These are phyloP conservation scores for Chamaea fasciata DNA, from an alignment of 2,113 vertebrate genomes.

Conservation along the genomic window DNA sequence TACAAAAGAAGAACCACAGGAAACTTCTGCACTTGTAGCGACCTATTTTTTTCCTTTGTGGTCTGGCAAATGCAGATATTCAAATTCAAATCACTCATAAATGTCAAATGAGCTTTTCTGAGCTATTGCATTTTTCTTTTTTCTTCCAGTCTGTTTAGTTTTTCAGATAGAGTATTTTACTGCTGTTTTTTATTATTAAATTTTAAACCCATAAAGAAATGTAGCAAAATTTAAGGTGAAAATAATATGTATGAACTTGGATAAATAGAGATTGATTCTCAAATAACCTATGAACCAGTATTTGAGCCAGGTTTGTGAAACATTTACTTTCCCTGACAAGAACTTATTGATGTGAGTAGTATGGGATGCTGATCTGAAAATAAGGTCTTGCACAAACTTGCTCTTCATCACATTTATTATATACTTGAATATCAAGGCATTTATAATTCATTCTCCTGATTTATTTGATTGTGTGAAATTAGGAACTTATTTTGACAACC, in stretches of 20 bases:
- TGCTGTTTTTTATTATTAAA: not conserved
- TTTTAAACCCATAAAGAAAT: not conserved
- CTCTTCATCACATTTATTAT: not conserved
- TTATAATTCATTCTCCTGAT: not conserved
- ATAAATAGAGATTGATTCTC: not conserved
- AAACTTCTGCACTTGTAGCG: not conserved
- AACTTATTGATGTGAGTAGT: not conserved
- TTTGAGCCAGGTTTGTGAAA: not conserved
- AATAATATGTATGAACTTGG: not conserved
- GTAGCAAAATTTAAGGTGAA: not conserved
- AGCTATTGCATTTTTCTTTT: not conserved
- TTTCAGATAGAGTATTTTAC: not conserved
- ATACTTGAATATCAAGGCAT: not conserved
- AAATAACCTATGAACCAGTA: not conserved
- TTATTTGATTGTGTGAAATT: not conserved
- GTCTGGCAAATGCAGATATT: not conserved
- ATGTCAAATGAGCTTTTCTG: not conserved
- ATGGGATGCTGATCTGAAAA: not conserved
- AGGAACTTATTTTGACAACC: not conserved
- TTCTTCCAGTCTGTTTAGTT: not conserved
- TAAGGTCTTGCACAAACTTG: not conserved
- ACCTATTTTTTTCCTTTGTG: not conserved
- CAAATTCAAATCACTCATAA: constrained; percentile 10
- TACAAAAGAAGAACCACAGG: constrained; percentile 12
- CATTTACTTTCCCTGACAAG: not conserved